Conservation (phyloP, 92 coral and sea anemone genomes). For the Micromussa lordhowensis region DNA sequence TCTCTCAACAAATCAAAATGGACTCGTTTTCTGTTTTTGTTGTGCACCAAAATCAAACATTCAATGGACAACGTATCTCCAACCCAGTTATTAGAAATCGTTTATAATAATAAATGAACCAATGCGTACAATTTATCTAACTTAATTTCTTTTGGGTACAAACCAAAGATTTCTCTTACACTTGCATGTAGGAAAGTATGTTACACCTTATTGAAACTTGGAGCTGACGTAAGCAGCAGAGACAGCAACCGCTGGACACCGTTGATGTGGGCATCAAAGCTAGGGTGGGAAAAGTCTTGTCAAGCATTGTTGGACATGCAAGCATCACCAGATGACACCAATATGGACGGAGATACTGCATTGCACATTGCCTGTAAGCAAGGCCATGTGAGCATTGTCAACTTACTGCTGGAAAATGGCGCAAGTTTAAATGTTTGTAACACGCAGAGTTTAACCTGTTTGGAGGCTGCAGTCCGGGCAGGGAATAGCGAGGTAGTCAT, state of each 20-base stretch:
- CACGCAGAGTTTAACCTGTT: constrained; percentile 52
- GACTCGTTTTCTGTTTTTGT: neutral
- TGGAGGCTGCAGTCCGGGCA: constrained; percentile 75
- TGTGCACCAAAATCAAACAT: neutral
- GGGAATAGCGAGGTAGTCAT: constrained; percentile 66
- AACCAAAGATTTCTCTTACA: neutral
- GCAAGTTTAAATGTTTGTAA: constrained; percentile 66
- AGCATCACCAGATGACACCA: constrained; percentile 51
- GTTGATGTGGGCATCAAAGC: constrained; percentile 66
- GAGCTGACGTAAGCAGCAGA: constrained; percentile 66
- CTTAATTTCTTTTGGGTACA: neutral
- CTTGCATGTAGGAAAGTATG: constrained; percentile 65
- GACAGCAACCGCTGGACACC: constrained; percentile 72
- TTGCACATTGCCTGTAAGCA: constrained; percentile 69
- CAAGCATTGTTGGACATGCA: constrained; percentile 57
- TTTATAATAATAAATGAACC: too few relatives aligned
- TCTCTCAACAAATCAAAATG: neutral
- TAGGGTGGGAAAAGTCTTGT: constrained; percentile 57
- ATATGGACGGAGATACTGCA: constrained; percentile 70
- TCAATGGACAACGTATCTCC: neutral
- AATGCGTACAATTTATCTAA: neutral
- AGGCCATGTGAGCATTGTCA: constrained; percentile 65
- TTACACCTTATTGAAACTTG: constrained; percentile 52
- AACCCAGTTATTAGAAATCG: neutral
- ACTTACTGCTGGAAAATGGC: constrained; percentile 67